Evolutionary conservation across 2,797 vertebrate species (phyloP).

Genomic region (Tympanoctomys barrerae): DNA sequence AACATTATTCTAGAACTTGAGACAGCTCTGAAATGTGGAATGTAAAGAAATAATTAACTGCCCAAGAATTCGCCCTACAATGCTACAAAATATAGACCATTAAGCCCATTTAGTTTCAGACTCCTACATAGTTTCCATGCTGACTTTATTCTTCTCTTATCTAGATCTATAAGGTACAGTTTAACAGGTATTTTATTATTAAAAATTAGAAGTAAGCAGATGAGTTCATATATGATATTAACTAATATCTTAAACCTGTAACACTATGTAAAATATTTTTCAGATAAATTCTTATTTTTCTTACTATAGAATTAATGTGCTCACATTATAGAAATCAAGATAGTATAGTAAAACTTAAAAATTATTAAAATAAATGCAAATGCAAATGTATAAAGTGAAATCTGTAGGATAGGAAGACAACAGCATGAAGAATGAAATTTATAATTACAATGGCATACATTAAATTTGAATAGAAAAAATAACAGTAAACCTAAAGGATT

Average conservation of each 20-base stretch:
- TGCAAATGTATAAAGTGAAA: neutral
- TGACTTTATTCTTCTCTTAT: neutral
- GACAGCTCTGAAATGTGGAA: neutral
- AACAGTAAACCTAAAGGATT: neutral
- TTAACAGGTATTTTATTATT: neutral
- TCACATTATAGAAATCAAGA: neutral
- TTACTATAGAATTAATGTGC: neutral
- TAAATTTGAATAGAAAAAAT: neutral
- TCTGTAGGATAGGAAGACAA: neutral
- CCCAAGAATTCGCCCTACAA: neutral
- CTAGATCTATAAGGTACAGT: neutral
- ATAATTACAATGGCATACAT: neutral
- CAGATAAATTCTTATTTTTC: neutral
- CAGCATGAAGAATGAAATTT: neutral
- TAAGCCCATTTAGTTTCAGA: neutral
- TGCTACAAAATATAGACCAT: neutral
- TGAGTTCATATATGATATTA: neutral
- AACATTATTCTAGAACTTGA: neutral
- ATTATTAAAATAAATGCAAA: neutral
- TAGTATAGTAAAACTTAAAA: neutral
- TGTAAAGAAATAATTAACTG: neutral
- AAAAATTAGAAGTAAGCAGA: neutral
- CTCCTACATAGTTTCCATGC: neutral
- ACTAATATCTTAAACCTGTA: neutral
- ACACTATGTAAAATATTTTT: neutral